Evolutionary conservation across 2,797 vertebrate genomes (phyloP), one percentile per base, ranked within the genome.

Genomic region (Falco cherrug): DNA sequence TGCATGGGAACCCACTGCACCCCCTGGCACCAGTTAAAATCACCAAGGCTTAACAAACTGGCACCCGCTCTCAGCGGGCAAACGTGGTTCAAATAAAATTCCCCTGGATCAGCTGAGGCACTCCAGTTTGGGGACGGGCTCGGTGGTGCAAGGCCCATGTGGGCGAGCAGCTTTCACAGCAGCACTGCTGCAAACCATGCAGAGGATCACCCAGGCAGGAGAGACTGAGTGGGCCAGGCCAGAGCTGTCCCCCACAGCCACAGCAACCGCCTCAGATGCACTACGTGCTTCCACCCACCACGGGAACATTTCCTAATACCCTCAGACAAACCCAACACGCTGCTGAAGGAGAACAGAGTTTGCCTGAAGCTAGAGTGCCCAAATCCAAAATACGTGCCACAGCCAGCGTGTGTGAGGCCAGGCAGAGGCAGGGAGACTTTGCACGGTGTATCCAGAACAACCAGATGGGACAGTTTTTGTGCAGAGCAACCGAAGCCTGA

Each of bases 361-460:
- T 95, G 94, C 91, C 96, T 91, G 87, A 64, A 94, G 93, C 93
- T 94, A 85, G 59, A 48, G 75, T 87, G 87, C 89, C 95, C 94
- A 91, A 85, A 95, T 93, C 82, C 24, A 3, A 89, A 95, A 51
- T 80, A 94, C 29, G 5, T 95, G 93, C 79, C 87, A 89, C 64
- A 87, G 75, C 12, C 91, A 70, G 87, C 48, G 0, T 89, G 56
- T 2, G 0, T 0, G 0, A 82, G 43, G 76, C 78, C 84, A 70
- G 64, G n/a, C 43, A 89, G 70, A 91, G 33, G 37, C 54, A 93
- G 69, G 37, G 43, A 85, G 47, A 68, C 77, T 92, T 94, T 67
- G 48, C 22, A 67, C 0, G 0, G 43, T 4, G 6, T 33, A 85
- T 92, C 87, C 63, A 81, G 89, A 93, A 68, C 87, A 96, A 91